Evolutionary conservation across 2,888 invertebrate species (phyloP).

Genomic region (Dryococelus australis): DNA sequence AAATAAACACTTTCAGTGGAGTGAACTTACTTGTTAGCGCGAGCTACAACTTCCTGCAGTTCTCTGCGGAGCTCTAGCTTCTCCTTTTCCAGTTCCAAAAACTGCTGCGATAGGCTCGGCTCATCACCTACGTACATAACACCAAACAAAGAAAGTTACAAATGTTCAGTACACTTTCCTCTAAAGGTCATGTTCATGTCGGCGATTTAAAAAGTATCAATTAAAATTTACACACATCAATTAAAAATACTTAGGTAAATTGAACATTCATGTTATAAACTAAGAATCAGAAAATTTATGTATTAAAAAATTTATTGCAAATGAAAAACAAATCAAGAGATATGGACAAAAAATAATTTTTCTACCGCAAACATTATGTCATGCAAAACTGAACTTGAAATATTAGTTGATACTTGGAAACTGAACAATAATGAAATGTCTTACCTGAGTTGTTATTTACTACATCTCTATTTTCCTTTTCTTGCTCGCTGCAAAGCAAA

Average conservation of each 20-base stretch:
- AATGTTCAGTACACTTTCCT: neutral
- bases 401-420: neutral
- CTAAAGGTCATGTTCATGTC: too few species aligned
- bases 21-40: neutral
- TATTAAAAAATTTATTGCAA: neutral
- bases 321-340: neutral
- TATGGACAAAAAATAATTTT: neutral
- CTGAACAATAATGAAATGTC: neutral
- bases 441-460: slow-evolving; percentile 9
- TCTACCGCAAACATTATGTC: neutral
- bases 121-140: neutral
- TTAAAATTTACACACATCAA: slow-evolving; percentile 30
- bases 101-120: slow-evolving; percentile 49
- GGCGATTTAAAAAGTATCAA: too few species aligned
- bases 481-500: slow-evolving; percentile 3
- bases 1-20: neutral
- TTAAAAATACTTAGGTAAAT: slow-evolving; percentile 54
- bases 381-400: neutral
- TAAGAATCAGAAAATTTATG: neutral
- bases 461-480: neutral
- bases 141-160: too few species aligned
- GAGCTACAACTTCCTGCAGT: slow-evolving; percentile 63
- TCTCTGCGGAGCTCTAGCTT: slow-evolving; percentile 63
- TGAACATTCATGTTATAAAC: slow-evolving; percentile 50
- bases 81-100: slow-evolving; percentile 62